Evolutionary conservation across 1,140 invertebrate genomes (phyloP).

Genomic region (Drosophila bocqueti): DNA sequence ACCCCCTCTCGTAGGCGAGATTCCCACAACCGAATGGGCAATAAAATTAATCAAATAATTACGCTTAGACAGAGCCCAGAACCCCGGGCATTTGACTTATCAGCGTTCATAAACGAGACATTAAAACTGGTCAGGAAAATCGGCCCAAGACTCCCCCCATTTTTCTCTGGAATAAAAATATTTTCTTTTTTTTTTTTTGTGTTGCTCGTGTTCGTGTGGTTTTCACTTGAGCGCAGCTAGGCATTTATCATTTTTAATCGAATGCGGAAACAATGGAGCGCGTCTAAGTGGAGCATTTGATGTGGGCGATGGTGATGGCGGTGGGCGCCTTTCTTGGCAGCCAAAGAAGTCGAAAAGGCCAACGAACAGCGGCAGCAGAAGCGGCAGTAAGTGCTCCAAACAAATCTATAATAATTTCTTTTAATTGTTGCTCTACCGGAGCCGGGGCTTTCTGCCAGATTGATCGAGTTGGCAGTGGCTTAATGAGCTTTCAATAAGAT

Average conservation of each 20-base stretch:
- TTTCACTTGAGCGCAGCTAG: constrained; percentile 73
- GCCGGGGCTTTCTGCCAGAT: constrained; percentile 1
- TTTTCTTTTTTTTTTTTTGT: constrained; percentile 3
- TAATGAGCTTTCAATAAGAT: constrained; percentile 11
- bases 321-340: constrained; percentile 51
- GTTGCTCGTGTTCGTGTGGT: constrained; percentile 28
- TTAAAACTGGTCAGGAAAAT: constrained; percentile 74
- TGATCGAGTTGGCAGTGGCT: constrained; percentile 6
- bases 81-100: constrained; percentile 59
- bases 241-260: constrained; percentile 84
- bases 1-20: constrained; percentile 7
- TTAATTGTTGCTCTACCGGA: constrained; percentile 68
- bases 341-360: constrained; percentile 52
- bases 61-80: constrained; percentile 45
- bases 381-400: constrained; percentile 52
- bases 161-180: constrained; percentile 9
- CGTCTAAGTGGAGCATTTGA: constrained; percentile 76
- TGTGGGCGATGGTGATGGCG: constrained; percentile 65
- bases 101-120: constrained; percentile 76
- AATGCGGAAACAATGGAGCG: constrained; percentile 82
- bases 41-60: constrained; percentile 84
- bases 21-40: constrained; percentile 49
- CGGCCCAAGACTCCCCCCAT: constrained; percentile 29
- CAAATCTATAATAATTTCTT: constrained; percentile 81
- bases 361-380: constrained; percentile 55